Evolutionary conservation across 2,113 vertebrate species (phyloP).

Genomic region (Nyctereutes procyonoides): DNA sequence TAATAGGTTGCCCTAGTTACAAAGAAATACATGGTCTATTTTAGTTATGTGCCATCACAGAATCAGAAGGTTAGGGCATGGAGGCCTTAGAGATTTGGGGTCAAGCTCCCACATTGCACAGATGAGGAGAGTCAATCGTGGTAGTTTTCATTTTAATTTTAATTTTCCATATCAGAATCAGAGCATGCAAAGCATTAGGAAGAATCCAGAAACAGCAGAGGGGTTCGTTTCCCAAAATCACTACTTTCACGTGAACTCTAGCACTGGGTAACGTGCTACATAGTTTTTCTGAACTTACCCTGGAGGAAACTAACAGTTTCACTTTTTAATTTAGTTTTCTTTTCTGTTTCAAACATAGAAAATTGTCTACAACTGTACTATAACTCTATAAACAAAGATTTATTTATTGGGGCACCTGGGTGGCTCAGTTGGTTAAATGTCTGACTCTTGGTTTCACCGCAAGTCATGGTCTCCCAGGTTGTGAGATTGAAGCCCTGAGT

Average conservation of each 20-base stretch:
- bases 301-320: background rate
- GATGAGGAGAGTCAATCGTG: background rate
- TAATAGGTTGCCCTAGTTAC: background rate
- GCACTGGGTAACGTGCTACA: background rate
- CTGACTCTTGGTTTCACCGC: background rate
- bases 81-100: background rate
- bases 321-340: background rate
- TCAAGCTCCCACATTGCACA: background rate
- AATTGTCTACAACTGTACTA: background rate
- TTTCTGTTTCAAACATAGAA: background rate
- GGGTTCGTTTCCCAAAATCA: background rate
- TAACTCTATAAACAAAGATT: background rate
- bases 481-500: background rate
- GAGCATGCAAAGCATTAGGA: background rate
- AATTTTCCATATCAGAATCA: background rate
- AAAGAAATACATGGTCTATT: background rate
- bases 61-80: background rate
- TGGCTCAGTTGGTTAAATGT: background rate
- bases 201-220: background rate
- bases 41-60: background rate
- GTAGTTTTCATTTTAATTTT: conserved; percentile 17
- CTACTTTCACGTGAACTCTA: background rate
- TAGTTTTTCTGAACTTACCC: background rate
- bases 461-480: background rate
- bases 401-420: background rate